Evolutionary conservation across 2,888 invertebrate species (phyloP), one percentile per base, ranked within the genome.

Genomic region (Caradrina kadenii): DNA sequence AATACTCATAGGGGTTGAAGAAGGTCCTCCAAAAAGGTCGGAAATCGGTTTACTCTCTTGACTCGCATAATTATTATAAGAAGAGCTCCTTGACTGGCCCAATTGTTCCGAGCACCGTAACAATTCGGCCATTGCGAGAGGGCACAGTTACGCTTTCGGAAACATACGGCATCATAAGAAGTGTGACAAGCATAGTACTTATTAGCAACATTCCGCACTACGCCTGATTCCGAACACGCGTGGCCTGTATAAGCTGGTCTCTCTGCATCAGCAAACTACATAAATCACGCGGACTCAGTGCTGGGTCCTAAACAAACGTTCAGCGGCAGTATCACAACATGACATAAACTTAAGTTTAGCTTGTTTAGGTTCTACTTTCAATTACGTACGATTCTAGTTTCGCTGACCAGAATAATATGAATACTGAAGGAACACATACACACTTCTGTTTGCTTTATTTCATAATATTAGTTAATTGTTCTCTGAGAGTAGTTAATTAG

Each of bases 271-370:
- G 68, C 49, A 45, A 11, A 26, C 22, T 58, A 52, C 63, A 56
- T 49, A 63, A 31, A 42, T 56, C 54, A 21, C 22, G 17, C n/a
- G 6, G 31, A 59, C 49, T 60, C 75, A 60, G 61, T 21, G 35
- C n/a, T 26, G 10, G 26, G 63, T 74, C 80, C 76, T 75, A 63
- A 68, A 63, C 80, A 80, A 76, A 76, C 80, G 45, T 1, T 31
- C 35, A 59, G 49, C 26, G 45, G 31, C 31, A 45, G 61, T 61
- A 67, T 56, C 75, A 60, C 50, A 61, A 48, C 63, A 35, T 35
- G 22, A 49, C 62, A 45, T 54, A 54, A 49, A 79, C 73, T 63
- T 50, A 22, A 63, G 11, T 55, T 55, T 31, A 49, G 58, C 74
- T 79, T 76, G 75, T 79, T 79, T 65, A 62, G 80, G 80, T 52